Evolutionary conservation across 2,113 vertebrate species (phyloP).

Genomic region (Proterorhinus semilunaris): DNA sequence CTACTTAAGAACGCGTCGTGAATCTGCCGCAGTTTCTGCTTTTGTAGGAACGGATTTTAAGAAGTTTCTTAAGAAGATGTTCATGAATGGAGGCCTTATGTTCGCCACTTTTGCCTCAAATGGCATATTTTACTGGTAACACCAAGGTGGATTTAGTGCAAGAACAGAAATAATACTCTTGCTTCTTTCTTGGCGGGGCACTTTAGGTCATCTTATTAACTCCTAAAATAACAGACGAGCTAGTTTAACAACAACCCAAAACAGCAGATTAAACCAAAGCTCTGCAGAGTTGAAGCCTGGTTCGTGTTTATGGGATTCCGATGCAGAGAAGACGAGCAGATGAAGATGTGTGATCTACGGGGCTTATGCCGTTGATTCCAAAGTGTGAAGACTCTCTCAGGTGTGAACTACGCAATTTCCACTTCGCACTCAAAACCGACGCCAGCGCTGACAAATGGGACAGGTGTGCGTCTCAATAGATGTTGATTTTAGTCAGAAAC

Average conservation of each 20-base stretch:
- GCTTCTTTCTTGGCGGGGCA: not conserved
- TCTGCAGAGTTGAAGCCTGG: not conserved
- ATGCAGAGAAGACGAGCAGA: constrained; percentile 12
- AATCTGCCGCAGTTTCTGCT: too few relatives aligned
- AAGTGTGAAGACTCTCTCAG: constrained; percentile 25
- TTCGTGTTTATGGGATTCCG: not conserved
- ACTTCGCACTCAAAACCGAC: constrained; percentile 19
- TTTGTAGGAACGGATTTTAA: too few relatives aligned
- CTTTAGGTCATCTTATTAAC: not conserved
- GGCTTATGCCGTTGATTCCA: constrained; percentile 32
- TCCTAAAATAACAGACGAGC: not conserved
- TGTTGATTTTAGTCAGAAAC: constrained; percentile 6
- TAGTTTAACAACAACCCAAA: not conserved
- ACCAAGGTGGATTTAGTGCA: not conserved
- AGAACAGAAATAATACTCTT: not conserved
- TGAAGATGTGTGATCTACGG: constrained; percentile 31
- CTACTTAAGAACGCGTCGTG: too few relatives aligned
- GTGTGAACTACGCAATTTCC: constrained; percentile 42
- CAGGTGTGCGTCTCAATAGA: constrained; percentile 11
- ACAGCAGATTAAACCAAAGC: not conserved
- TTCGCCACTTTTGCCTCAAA: too few relatives aligned
- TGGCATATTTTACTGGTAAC: too few relatives aligned
- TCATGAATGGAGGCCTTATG: too few relatives aligned
- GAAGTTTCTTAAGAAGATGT: too few relatives aligned
- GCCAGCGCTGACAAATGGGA: constrained; percentile 13